Evolutionary conservation across 2,113 vertebrate species (phyloP).

Genomic region (Brienomyrus longianalis): DNA sequence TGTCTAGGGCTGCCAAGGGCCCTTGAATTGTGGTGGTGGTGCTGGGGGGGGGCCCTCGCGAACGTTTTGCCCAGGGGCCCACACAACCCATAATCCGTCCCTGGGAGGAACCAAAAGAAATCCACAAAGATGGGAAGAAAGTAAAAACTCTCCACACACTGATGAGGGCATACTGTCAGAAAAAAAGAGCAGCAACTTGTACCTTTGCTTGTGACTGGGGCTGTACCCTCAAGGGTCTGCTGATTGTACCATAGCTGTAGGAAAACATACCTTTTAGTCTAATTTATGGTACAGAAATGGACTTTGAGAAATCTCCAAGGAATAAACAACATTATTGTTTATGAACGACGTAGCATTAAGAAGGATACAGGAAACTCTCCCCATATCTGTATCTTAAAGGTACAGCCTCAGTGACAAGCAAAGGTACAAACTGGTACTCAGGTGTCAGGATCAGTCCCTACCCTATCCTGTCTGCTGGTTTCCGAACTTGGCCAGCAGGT

Average conservation of each 20-base stretch:
- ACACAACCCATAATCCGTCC: no score
- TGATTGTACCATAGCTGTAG: neutral
- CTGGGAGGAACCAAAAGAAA: neutral
- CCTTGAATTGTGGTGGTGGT: no score
- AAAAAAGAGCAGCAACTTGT: neutral
- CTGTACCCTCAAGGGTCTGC: neutral
- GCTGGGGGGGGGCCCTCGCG: no score
- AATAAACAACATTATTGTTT: neutral
- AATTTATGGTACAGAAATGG: neutral
- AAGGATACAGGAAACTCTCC: no score
- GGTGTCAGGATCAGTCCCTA: neutral
- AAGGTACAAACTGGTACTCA: neutral
- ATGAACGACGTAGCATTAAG: no score
- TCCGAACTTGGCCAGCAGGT: neutral
- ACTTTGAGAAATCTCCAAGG: neutral
- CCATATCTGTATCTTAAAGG: neutral
- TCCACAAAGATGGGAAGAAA: neutral
- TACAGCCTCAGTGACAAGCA: neutral
- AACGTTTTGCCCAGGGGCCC: no score
- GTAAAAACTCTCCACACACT: neutral
- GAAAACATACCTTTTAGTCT: neutral
- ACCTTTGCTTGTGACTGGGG: neutral
- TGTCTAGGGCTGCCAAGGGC: no score
- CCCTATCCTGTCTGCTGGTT: neutral
- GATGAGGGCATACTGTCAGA: neutral